phyloP scores from a whole-genome alignment of 2,888 invertebrate genomes.

The Polydrusus cervinus region DNA sequence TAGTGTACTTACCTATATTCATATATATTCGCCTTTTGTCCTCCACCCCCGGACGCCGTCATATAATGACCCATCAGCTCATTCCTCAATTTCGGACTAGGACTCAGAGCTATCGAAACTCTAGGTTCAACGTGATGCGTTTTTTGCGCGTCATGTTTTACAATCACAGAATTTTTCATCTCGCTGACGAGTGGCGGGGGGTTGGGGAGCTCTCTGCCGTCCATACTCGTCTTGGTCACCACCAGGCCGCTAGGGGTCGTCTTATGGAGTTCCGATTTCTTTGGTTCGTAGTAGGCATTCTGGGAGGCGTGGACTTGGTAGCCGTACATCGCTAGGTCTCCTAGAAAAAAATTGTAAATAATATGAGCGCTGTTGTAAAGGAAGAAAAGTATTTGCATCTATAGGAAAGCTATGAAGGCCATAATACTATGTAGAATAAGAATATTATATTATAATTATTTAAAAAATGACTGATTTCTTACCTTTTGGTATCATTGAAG shows the following conservation, averaged over 20 bases:
- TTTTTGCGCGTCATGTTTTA: slow-evolving; percentile 83
- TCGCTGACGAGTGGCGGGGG: slow-evolving; percentile 81
- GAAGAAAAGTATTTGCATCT: neutral
- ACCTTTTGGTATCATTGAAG: slow-evolving; percentile 54
- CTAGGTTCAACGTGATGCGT: slow-evolving; percentile 74
- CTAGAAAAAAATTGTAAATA: slow-evolving; percentile 11
- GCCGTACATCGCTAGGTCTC: slow-evolving; percentile 80
- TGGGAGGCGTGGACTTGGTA: slow-evolving; percentile 75
- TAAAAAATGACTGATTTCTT: no score
- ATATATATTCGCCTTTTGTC: slow-evolving; percentile 59
- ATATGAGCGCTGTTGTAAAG: neutral
- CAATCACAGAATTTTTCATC: slow-evolving; percentile 84
- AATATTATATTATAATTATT: no score
- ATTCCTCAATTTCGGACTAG: slow-evolving; percentile 75
- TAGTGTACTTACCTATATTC: slow-evolving; percentile 55
- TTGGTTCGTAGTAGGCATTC: slow-evolving; percentile 73
- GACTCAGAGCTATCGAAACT: slow-evolving; percentile 74
- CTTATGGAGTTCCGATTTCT: slow-evolving; percentile 73
- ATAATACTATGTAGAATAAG: no score
- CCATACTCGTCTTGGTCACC: slow-evolving; percentile 67
- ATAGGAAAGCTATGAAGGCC: neutral
- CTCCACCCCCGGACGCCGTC: slow-evolving; percentile 69
- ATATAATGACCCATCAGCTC: slow-evolving; percentile 76
- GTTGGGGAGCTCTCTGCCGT: slow-evolving; percentile 73
- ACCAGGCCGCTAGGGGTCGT: slow-evolving; percentile 61